Base-by-base conservation (phyloP, 1,140 invertebrate genomes). In the Bradynema listronoti region DNA sequence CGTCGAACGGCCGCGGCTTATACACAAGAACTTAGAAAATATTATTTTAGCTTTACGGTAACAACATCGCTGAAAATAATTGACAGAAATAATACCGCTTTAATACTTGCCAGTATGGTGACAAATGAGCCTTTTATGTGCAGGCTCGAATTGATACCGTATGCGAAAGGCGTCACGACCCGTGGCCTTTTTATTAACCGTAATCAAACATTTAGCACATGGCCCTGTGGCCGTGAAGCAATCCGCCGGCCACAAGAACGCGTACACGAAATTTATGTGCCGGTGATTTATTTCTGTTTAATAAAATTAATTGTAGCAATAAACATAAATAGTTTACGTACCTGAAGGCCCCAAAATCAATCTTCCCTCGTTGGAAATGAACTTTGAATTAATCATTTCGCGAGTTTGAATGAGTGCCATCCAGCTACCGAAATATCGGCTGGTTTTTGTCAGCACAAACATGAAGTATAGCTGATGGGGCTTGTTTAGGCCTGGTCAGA, bases 41-140 rank as follows among this genome's bases (percentile, higher is more conserved):
- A n/a, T n/a, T n/a, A n/a, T 25, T 62, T 2, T 29, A 57, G 65
- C 19, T 72, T 47, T 58, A 59, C 58, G 24, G 57, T 74, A 19
- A 42, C 49, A 45, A 68, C 56, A 16, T 45, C 55, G 32, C 54
- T 52, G 3, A 41, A 34, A 50, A 30, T 63, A 41, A 42, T 55
- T 16, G 58, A 76, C 49, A 43, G 58, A n/a, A 74, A 70, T 53
- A 55, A 62, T n/a, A 63, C 58, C 30, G 58, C 53, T 41, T 56
- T 60, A 25, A 25, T 59, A 19, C 29, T 63, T n/a, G 51, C 32
- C n/a, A n/a, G n/a, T n/a, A n/a, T n/a, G n/a, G n/a, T 52, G n/a
- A 22, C 30, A 14, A 25, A 65, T 46, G 25, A 50, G 9, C 61
- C 54, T 3, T 71, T 72, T 46, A 56, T 59, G 34, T 76, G 75